Base-by-base conservation (phyloP, 1,140 invertebrate species). In the Cherax quadricarinatus region DNA sequence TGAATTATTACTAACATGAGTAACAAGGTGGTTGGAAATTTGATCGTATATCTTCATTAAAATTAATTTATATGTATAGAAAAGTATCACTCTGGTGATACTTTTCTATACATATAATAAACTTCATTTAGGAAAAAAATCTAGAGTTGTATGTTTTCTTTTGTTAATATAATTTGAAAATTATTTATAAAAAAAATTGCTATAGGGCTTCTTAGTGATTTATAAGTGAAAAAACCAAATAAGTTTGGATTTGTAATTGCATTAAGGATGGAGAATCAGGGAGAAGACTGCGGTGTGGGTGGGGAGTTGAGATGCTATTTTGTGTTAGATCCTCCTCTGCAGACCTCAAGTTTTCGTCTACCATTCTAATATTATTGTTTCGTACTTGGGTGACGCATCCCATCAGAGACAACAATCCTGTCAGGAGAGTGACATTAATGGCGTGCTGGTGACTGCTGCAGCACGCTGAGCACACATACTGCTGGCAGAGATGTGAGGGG, bases 221-320 rank as follows among this genome's bases (percentile, higher is more conserved):
- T 48, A 84, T 84, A 84, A 48, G 62, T 53, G 82, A 60, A 60
- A 60, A 84, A 84, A 6, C 82, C 82, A 84, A 84, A 84, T 62
- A 84, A 57, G 16, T 60, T 24, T 14, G 16, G 14, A 21, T 62
- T 21, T 62, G 24, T 84, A 21, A 60, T 16, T 18, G 12, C 9
- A n/a, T 51, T 53, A 1, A 7, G 9, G 18, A 21, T 21, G 51
- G 48, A 24, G 9, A 7, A 21, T 18, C 18, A 18, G 18, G 9
- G 21, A 66, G 62, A 4, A 18, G 62, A 66, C 2, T 18, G 21
- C 14, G 62, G 5, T 21, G 5, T 18, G 14, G 14, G 18, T 62
- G 53, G n/a, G 4, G 0, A 62, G 10, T 60, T 18, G 5, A 21
- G 82, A 18, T 14, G 24, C 53, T 62, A 21, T 2, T 24, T 3